Base-by-base conservation (phyloP, 2,797 vertebrate species). In the Varecia variegata region DNA sequence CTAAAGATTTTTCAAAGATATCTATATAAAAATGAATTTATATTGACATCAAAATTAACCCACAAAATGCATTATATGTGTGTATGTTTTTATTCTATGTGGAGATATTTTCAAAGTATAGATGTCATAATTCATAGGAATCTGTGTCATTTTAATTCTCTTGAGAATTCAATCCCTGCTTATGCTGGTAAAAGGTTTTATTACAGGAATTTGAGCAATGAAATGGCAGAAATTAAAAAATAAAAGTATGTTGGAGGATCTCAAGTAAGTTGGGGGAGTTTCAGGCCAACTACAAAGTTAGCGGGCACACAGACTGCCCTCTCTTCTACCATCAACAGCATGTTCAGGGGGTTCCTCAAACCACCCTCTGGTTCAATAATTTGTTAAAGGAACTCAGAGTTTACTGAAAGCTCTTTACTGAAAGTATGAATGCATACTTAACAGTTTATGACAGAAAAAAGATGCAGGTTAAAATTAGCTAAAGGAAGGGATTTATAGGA, bases 221-320 rank as follows among this genome's bases (percentile, higher is more conserved):
- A 13, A 52, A 68, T 32, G 20, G 30, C 3, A 45, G 52, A 68
- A 35, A 43, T 81, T n/a, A 68, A 25, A 74, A 62, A 20, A 3
- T 54, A 35, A 27, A 30, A 38, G 60, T 21, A 43, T n/a, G 5
- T 15, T 58, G 7, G 23, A 92, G 60, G 0, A 30, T 27, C 56
- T 73, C 25, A 79, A 47, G 12, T 35, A 45, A 3, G 20, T 40
- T 5, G 38, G 35, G 77, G 4, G 20, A 70, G 7, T 82, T 68
- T 21, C 2, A 73, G 30, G 25, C 6, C 4, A 1, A 17, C 18
- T 52, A 56, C 8, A 20, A 23, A 38, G 4, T 74, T 21, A 50
- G 30, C 60, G 35, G 14, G 13, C 11, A 13, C 0, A 23, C 0
- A 3, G 21, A 25, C 4, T 0, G 8, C 3, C 23, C 5, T 86